These are phyloP conservation scores for Cistogaster globosa DNA, from an alignment of 2,888 invertebrate species.

Conservation along the genomic window DNA sequence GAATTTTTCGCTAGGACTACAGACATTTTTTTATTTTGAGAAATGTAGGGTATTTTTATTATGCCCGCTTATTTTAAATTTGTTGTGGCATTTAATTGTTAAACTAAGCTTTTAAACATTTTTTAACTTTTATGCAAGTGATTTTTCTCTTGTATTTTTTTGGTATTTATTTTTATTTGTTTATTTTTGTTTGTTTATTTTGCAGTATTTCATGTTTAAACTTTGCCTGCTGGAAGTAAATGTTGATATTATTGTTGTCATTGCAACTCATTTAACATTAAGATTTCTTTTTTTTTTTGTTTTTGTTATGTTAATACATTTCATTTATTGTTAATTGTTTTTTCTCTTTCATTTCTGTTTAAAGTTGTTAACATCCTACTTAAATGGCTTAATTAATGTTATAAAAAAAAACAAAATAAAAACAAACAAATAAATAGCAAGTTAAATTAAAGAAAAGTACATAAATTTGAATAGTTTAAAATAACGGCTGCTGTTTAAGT, in stretches of 20 bases:
- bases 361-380: constrained; percentile 70
- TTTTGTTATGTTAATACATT: constrained; percentile 31
- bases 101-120: constrained; percentile 21
- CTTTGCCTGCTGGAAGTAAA: neutral
- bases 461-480: neutral
- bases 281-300: constrained; percentile 10
- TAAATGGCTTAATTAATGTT: constrained; percentile 70
- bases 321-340: constrained; percentile 65
- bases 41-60: neutral
- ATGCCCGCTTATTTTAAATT: neutral
- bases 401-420: constrained; percentile 35
- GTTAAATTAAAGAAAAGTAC: constrained; percentile 5
- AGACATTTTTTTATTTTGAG: neutral
- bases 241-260: constrained; percentile 34
- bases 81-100: constrained; percentile 19
- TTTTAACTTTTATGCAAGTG: constrained; percentile 9
- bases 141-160: neutral
- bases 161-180: neutral
- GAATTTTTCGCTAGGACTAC: neutral
- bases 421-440: constrained; percentile 4
- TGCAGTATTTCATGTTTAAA: constrained; percentile 24
- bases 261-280: constrained; percentile 40
- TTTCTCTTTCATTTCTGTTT: constrained; percentile 37
- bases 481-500: constrained; percentile 35
- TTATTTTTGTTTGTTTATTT: neutral